phyloP scores from a whole-genome alignment of 2,888 invertebrate species.

The Caenorhabditis virilis region DNA sequence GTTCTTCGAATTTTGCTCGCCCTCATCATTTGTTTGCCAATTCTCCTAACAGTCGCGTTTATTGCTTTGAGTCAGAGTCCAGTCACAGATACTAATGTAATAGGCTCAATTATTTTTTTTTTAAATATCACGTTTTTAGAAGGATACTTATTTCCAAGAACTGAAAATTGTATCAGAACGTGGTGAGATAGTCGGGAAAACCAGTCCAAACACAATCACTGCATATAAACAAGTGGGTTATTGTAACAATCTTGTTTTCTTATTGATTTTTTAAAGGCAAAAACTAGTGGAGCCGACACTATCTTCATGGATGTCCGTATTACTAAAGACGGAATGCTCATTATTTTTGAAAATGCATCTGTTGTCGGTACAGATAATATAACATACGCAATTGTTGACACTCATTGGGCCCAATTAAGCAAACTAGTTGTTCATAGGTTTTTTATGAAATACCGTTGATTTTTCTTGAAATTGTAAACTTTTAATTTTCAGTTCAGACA shows the following conservation, averaged over 20 bases:
- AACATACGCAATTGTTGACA: conserved; percentile 12
- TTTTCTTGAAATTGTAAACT: neutral
- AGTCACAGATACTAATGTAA: conserved; percentile 13
- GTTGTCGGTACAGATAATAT: conserved; percentile 12
- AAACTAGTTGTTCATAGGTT: conserved; percentile 22
- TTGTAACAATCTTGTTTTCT: no score
- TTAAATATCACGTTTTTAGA: conserved; percentile 2
- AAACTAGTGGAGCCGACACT: conserved; percentile 26
- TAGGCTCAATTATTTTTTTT: neutral
- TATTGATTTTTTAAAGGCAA: conserved; percentile 13
- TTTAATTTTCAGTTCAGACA: conserved; percentile 2
- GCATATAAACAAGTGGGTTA: conserved; percentile 28
- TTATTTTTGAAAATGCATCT: conserved; percentile 6
- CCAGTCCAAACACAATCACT: conserved; percentile 16
- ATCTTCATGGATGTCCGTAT: conserved; percentile 30
- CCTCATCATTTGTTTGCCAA: conserved; percentile 12
- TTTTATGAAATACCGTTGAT: no score
- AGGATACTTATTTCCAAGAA: conserved; percentile 4
- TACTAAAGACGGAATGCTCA: conserved; percentile 30
- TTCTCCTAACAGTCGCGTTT: conserved; percentile 11
- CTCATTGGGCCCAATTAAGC: conserved; percentile 29
- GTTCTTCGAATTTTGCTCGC: conserved; percentile 25
- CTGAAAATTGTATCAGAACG: conserved; percentile 14
- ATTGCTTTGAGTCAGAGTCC: conserved; percentile 18
- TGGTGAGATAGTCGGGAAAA: conserved; percentile 3